A percentile compares a stretch with the other conserved stretches of the same genome.
phyloP scores from a whole-genome alignment of 2,888 invertebrate species.

The Crocallis elinguaria region DNA sequence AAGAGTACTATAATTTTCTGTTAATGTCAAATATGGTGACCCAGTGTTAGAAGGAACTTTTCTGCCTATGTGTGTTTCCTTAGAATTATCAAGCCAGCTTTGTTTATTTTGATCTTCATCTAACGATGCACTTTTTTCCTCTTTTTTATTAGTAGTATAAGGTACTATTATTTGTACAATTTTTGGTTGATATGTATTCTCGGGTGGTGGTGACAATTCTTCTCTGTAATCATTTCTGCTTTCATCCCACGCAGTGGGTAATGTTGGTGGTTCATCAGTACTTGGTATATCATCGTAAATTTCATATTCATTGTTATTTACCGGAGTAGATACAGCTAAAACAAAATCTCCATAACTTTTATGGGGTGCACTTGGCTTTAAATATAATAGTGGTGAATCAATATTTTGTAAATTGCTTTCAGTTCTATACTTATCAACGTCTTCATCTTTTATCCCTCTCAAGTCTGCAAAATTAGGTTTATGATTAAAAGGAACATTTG shows the following conservation, averaged over 20 bases:
- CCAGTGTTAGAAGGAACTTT: slow-evolving; percentile 76
- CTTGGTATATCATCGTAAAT: slow-evolving; percentile 72
- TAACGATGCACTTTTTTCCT: slow-evolving; percentile 41
- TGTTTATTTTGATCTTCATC: slow-evolving; percentile 76
- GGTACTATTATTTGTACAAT: slow-evolving; percentile 93
- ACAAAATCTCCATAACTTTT: slow-evolving; percentile 80
- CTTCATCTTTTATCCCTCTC: slow-evolving; percentile 72
- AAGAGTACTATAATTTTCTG: slow-evolving; percentile 54
- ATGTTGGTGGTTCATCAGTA: slow-evolving; percentile 52
- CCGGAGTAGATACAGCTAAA: slow-evolving; percentile 58
- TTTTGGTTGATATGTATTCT: slow-evolving; percentile 81
- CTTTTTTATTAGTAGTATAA: slow-evolving; percentile 85
- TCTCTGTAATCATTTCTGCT: slow-evolving; percentile 59
- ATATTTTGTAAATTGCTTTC: slow-evolving; percentile 79
- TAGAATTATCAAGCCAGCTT: slow-evolving; percentile 56
- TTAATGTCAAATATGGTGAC: slow-evolving; percentile 41
- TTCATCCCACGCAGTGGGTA: slow-evolving; percentile 59
- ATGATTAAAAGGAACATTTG: slow-evolving; percentile 60
- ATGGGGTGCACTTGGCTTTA: slow-evolving; percentile 80
- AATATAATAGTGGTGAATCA: slow-evolving; percentile 85
- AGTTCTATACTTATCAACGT: slow-evolving; percentile 75
- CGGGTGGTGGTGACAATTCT: slow-evolving; percentile 48
- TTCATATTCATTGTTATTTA: slow-evolving; percentile 69
- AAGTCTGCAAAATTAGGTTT: slow-evolving; percentile 70
- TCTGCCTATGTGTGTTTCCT: slow-evolving; percentile 73